Base-by-base conservation (phyloP, 1,140 invertebrate genomes). In the Drosophila truncata region DNA sequence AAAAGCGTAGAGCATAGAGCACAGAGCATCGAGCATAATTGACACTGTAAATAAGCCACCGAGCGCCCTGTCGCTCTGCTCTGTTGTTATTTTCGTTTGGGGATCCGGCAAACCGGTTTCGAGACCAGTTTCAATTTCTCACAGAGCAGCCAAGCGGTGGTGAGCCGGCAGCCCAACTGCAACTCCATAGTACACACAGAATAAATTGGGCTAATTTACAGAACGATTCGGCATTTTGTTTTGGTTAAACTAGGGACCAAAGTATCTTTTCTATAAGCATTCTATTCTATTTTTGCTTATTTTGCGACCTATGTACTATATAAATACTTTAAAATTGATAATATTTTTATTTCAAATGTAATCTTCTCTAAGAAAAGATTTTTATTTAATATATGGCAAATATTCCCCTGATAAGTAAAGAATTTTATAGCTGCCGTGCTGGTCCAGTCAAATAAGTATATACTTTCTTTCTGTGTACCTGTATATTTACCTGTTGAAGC, bases 121-220 rank as follows among this genome's bases (percentile, higher is more conserved):
- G 35, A 49, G 66, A 87, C 83, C 80, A 88, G 84, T 88, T 88
- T 87, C 77, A 50, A 83, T 87, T 88, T 88, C 81, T 77, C 55
- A 79, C 35, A 46, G 42, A 41, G 27, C 52, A 44, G 39, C 44
- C 62, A 88, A 88, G 77, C 84, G 84, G 80, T 72, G 82, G 27
- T 52, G 39, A 27, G 54, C 70, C 70, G 61, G 63, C 73, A 11
- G 27, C 60, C 42, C 69, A 59, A 72, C 66, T 71, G 69, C 66
- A 72, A 72, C 69, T 71, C 23, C 66, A 41, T 37, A 66, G 18
- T 42, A 66, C 66, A 70, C 47, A 44, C n/a, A 11, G 37, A 54
- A 52, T n/a, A 50, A 49, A 64, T 57, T 23, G 7, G 31, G 18
- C 4, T 54, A 23, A 54, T 23, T 10, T 54, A 0, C 18, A 33